phyloP scores from a whole-genome alignment of 2,113 vertebrate genomes.

The Coreoperca whiteheadi region DNA sequence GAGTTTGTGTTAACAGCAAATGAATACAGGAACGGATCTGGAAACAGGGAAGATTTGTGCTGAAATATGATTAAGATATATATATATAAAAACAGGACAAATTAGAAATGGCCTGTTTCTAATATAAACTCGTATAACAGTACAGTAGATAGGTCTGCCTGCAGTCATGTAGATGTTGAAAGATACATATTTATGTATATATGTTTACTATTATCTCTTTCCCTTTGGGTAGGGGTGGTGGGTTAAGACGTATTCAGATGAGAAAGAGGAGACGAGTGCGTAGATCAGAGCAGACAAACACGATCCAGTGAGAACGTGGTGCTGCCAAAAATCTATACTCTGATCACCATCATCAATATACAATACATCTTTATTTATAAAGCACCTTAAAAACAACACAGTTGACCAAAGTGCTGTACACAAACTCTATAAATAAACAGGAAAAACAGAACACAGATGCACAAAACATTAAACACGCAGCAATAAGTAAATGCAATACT shows the following conservation, averaged over 20 bases:
- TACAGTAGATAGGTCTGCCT: background rate
- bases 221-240: background rate
- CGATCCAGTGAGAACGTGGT: background rate
- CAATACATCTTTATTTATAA: too few species aligned
- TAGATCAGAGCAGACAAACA: background rate
- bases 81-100: background rate
- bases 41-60: background rate
- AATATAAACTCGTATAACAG: background rate
- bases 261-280: background rate
- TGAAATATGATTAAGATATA: background rate
- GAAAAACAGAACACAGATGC: too few species aligned
- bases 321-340: background rate
- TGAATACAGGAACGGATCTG: background rate
- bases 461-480: too few species aligned
- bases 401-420: too few species aligned
- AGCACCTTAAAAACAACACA: too few species aligned
- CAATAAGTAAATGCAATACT: too few species aligned
- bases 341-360: too few species aligned
- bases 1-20: background rate
- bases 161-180: background rate
- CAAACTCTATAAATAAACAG: too few species aligned
- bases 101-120: background rate
- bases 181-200: background rate
- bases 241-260: background rate
- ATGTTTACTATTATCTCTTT: background rate